Base-by-base conservation (phyloP, 2,113 vertebrate species). In the Lophius piscatorius region DNA sequence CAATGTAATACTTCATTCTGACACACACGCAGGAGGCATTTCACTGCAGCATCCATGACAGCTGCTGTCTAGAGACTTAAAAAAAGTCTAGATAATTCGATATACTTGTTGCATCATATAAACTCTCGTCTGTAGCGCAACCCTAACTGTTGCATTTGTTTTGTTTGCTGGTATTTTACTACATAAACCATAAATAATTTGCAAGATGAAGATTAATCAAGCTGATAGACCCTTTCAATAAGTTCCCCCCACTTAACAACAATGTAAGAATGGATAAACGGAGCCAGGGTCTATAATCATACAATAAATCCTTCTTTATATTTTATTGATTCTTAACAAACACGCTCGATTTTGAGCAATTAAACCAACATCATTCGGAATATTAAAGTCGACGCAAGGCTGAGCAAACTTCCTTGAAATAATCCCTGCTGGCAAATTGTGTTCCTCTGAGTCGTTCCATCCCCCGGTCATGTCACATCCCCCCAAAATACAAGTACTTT, bases 401-500 rank as follows among this genome's bases (percentile, higher is more conserved):
- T 67, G 16, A 40, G 69, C 62, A 82, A 81, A 81, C 70, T 74
- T 84, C 67, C 77, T 78, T 77, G 45, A 64, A 82, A 83, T 84
- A 78, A 83, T 78, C 70, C 58, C 44, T 50, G 78, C 58, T 73
- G 62, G 69, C 79, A 51, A 79, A 35, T 74, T 47, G 54, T 63
- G 76, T 81, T 82, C 51, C 54, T 79, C 24, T 4, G 20, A 69
- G 63, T 31, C 65, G 7, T 44, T 78, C 82, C 85, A 68, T 57
- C 76, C 84, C 79, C 81, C 80, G 1, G 6, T 55, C 65, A 51
- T 78, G 71, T 79, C 74, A 71, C 59, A 36, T 35, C 66, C 65
- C 55, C 64, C 61, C 65, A 56, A 69, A 85, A 80, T 85, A 85
- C 71, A 76, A 86, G 76, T 64, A 83, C 84, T 90, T 91, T 91